These are phyloP conservation scores for Poeciliopsis presidionis DNA, from an alignment of 2,797 vertebrate species.

Conservation along the genomic window DNA sequence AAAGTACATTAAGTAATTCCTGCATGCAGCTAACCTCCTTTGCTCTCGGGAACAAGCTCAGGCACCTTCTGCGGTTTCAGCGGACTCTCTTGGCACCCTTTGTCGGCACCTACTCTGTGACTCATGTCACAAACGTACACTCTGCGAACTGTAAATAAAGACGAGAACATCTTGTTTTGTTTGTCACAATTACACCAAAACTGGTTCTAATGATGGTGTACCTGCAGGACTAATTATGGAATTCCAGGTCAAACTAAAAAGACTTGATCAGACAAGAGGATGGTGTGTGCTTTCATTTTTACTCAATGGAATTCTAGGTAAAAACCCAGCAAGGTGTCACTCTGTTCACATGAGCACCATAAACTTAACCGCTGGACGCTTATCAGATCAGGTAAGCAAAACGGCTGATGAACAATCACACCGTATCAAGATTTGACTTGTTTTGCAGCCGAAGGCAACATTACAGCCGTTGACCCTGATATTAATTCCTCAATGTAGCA, in stretches of 20 bases:
- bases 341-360: neutral
- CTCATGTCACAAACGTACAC: slow-evolving; percentile 40
- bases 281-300: neutral
- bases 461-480: neutral
- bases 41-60: slow-evolving; percentile 42
- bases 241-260: neutral
- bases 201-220: slow-evolving; percentile 8
- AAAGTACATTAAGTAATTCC: neutral
- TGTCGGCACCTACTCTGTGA: slow-evolving; percentile 43
- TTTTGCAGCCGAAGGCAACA: neutral
- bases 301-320: neutral
- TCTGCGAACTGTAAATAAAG: slow-evolving; percentile 22
- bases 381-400: neutral
- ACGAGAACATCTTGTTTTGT: slow-evolving; percentile 4
- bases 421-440: neutral
- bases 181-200: neutral
- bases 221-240: neutral
- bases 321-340: neutral
- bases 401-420: neutral
- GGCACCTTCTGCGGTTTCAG: slow-evolving; percentile 36
- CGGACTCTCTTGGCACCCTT: slow-evolving; percentile 26
- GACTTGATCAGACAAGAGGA: neutral
- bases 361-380: neutral
- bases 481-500: neutral
- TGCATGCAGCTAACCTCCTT: slow-evolving; percentile 11